A percentile compares a stretch with the other conserved stretches of the same genome.
These are phyloP conservation scores for Cyclura pinguis DNA, from an alignment of 2,797 vertebrate genomes.

Conservation along the genomic window DNA sequence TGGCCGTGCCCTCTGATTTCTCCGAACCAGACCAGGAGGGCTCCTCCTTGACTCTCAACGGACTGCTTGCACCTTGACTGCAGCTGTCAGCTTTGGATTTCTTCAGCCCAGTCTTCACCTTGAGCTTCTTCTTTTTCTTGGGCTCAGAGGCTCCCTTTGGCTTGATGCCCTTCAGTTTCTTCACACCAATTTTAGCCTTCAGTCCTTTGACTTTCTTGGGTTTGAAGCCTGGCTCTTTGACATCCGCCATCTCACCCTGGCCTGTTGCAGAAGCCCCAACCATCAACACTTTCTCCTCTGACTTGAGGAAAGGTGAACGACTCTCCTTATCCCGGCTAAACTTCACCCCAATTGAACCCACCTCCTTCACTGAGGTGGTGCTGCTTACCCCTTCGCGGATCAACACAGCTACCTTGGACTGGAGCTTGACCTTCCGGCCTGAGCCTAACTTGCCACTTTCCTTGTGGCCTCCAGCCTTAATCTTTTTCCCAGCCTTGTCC, in stretches of 20 bases:
- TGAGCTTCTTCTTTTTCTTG: conserved; percentile 73
- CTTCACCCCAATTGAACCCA: conserved; percentile 91
- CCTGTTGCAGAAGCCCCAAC: neutral
- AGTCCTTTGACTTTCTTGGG: conserved; percentile 76
- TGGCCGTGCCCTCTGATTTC: conserved; percentile 57
- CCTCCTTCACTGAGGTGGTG: conserved; percentile 85
- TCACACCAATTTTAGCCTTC: conserved; percentile 75
- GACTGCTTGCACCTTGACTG: conserved; percentile 69
- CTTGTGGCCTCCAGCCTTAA: conserved; percentile 73
- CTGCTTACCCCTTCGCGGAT: conserved; percentile 94
- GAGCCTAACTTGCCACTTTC: conserved; percentile 30
- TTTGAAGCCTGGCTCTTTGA: conserved; percentile 64
- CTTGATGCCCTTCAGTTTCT: conserved; percentile 74
- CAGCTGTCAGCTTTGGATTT: conserved; percentile 81
- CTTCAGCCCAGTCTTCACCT: conserved; percentile 70
- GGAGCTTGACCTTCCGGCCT: conserved; percentile 89
- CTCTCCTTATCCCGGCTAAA: conserved; percentile 94
- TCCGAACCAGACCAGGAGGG: conserved; percentile 79
- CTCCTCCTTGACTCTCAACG: conserved; percentile 80
- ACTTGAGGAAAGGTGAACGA: conserved; percentile 92
- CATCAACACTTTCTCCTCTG: conserved; percentile 78
- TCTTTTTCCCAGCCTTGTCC: conserved; percentile 77
- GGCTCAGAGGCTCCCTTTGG: conserved; percentile 72
- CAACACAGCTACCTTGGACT: conserved; percentile 94
- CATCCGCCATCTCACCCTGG: conserved; percentile 57